Evolutionary conservation across 2,888 invertebrate genomes (phyloP).

Genomic region (Gryllus longicercus): DNA sequence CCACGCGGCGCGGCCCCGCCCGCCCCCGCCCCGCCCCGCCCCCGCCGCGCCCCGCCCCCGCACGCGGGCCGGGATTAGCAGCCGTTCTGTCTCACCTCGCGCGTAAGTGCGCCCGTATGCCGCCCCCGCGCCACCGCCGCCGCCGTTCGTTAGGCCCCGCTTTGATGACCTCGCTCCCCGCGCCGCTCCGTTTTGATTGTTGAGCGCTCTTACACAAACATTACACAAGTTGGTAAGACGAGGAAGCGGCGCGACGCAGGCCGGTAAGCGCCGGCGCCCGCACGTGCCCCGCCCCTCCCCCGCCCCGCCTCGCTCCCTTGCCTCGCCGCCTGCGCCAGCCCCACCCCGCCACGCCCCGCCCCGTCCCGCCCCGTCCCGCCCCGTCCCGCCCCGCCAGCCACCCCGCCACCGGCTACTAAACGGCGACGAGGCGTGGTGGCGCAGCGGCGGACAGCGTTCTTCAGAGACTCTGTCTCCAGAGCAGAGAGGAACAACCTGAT

Average conservation of each 20-base stretch:
- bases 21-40: not conserved
- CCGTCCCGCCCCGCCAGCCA: no score
- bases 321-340: no score
- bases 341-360: not conserved
- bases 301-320: not conserved
- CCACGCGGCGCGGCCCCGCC: not conserved
- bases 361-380: not conserved
- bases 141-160: not conserved
- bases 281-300: not conserved
- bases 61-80: not conserved
- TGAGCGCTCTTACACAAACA: slow-evolving; percentile 17
- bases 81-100: slow-evolving; percentile 8
- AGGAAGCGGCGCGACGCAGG: not conserved
- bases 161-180: not conserved
- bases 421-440: no score
- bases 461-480: no score
- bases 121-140: not conserved
- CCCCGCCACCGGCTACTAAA: no score
- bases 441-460: no score
- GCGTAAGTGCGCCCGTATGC: not conserved
- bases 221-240: not conserved
- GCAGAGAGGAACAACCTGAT: no score
- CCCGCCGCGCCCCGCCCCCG: not conserved
- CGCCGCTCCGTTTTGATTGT: not conserved
- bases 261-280: not conserved